Percentiles rank a stretch among this genome's conserved stretches.
Evolutionary conservation across 2,888 invertebrate genomes (phyloP).

Genomic region (Coelopa pilipes): DNA sequence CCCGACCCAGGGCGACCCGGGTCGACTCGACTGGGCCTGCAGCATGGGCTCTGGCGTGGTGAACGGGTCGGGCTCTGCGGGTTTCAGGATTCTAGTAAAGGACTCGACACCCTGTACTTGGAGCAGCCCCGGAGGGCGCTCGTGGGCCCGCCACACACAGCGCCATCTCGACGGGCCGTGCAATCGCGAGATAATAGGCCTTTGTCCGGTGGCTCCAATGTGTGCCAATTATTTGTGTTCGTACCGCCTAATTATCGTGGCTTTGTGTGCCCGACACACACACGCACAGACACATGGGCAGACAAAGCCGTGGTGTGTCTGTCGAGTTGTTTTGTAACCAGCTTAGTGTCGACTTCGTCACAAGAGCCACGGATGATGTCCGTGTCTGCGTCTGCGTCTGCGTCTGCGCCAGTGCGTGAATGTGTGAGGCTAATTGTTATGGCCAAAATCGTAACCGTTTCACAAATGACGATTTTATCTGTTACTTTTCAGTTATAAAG

Average conservation of each 20-base stretch:
- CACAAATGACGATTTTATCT: constrained; percentile 33
- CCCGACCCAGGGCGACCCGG: no score
- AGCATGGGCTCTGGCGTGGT: no score
- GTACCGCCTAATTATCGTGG: constrained; percentile 3
- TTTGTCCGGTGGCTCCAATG: constrained; percentile 11
- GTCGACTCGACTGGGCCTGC: no score
- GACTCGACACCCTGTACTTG: no score
- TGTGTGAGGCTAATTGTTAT: constrained; percentile 49
- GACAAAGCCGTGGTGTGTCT: not conserved
- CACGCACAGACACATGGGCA: not conserved
- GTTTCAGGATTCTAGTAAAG: no score
- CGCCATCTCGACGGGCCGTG: not conserved
- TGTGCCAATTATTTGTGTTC: constrained; percentile 18
- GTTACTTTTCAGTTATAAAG: constrained; percentile 27
- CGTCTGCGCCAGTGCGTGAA: constrained; percentile 1
- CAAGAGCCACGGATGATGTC: constrained; percentile 38
- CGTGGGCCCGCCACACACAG: no score
- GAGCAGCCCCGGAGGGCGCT: no score
- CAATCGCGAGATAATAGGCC: not conserved
- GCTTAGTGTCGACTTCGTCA: constrained; percentile 15
- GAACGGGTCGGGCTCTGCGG: no score
- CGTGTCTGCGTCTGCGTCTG: constrained; percentile 15
- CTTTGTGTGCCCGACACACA: not conserved
- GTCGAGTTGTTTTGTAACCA: constrained; percentile 26
- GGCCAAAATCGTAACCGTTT: constrained; percentile 31